Percentiles rank a stretch among this genome's conserved stretches.
Evolutionary conservation across 2,113 vertebrate species (phyloP).

Genomic region (Semnornis frantzii): DNA sequence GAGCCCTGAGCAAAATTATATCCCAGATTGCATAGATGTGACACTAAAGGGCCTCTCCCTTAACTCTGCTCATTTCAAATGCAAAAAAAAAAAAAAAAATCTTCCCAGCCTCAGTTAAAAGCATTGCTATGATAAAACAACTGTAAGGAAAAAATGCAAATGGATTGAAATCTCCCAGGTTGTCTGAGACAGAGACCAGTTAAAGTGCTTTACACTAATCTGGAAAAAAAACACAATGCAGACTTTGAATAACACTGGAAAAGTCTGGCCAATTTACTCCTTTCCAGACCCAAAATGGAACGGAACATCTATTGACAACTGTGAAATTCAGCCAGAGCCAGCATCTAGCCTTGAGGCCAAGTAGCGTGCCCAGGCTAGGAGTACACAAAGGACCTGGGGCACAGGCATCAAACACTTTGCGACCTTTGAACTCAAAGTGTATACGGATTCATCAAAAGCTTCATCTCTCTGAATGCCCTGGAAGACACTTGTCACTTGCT

Average conservation of each 20-base stretch:
- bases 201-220: neutral
- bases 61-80: neutral
- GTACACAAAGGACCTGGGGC: neutral
- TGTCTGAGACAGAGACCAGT: neutral
- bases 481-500: neutral
- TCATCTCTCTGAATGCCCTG: neutral
- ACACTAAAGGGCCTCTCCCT: neutral
- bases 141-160: neutral
- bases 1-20: neutral
- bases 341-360: neutral
- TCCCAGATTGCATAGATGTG: neutral
- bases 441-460: neutral
- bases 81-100: neutral
- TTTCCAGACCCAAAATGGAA: neutral
- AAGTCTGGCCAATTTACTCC: neutral
- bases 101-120: neutral
- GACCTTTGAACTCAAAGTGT: neutral
- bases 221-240: neutral
- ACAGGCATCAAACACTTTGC: neutral
- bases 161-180: neutral
- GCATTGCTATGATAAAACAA: neutral
- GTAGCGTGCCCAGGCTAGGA: neutral
- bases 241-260: neutral
- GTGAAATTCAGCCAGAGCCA: neutral
- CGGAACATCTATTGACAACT: neutral